Conservation (phyloP, 1,140 invertebrate species). For the Meteorus sp. region DNA sequence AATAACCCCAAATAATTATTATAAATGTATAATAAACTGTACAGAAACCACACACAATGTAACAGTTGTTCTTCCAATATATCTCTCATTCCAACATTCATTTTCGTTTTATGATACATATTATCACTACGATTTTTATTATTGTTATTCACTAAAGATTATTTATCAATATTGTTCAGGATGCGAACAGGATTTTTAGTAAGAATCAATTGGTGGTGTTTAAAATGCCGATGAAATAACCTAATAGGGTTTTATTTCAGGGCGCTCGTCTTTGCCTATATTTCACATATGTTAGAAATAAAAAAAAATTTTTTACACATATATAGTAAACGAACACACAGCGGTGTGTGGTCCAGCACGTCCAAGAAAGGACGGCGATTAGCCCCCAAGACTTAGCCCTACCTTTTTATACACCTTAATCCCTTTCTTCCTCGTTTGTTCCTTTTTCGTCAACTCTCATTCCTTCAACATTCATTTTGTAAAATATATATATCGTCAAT, state of each 20-base stretch:
- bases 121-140: too few species aligned
- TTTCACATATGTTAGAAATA: constrained; percentile 35
- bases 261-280: constrained; percentile 36
- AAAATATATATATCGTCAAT: too few species aligned
- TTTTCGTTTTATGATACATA: too few species aligned
- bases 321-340: constrained; percentile 27
- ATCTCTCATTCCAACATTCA: too few species aligned
- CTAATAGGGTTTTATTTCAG: constrained; percentile 38
- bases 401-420: too few species aligned
- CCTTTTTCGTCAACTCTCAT: constrained; percentile 19
- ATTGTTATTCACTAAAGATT: too few species aligned
- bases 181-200: background rate
- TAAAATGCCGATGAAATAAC: constrained; percentile 14
- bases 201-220: constrained; percentile 21
- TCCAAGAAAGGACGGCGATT: constrained; percentile 45
- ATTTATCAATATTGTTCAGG: background rate
- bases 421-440: constrained; percentile 31
- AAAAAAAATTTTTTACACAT: too few species aligned
- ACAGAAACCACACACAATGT: too few species aligned
- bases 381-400: constrained; percentile 37
- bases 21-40: too few species aligned
- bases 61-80: too few species aligned
- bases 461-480: constrained; percentile 3
- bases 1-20: background rate
- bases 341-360: constrained; percentile 48